Conservation (phyloP, 2,797 vertebrate genomes). For the Anas bernieri region DNA sequence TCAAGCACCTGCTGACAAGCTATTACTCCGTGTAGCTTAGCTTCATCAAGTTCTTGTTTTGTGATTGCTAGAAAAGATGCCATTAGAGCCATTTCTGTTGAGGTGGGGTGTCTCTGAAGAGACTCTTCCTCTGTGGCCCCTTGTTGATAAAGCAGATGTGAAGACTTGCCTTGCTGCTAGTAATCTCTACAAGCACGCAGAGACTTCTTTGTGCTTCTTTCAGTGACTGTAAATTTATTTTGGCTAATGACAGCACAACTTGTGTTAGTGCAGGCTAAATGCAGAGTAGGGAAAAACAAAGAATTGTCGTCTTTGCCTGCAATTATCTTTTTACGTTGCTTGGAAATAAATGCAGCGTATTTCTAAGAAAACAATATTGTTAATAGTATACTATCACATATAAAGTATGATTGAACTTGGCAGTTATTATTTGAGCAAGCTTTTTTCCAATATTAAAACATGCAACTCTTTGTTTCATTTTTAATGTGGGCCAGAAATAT, state of each 20-base stretch:
- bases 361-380: not conserved
- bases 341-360: not conserved
- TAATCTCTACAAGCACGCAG: not conserved
- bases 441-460: not conserved
- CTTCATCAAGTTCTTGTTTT: constrained; percentile 39
- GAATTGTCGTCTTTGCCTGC: constrained; percentile 19
- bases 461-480: not conserved
- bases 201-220: constrained; percentile 24
- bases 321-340: constrained; percentile 39
- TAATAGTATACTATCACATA: not conserved
- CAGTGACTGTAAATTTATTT: constrained; percentile 14
- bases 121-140: not conserved
- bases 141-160: accelerated
- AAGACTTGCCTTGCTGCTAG: not conserved
- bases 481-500: not conserved
- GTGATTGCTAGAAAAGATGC: not conserved
- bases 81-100: not conserved
- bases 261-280: not conserved
- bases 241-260: not conserved
- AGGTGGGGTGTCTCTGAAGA: not conserved
- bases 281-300: constrained; percentile 1
- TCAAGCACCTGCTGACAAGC: constrained; percentile 45
- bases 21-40: constrained; percentile 32
- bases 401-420: constrained; percentile 13
- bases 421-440: not conserved